These are phyloP conservation scores for Nesospiza acunhae DNA, from an alignment of 2,113 vertebrate species.

Conservation along the genomic window DNA sequence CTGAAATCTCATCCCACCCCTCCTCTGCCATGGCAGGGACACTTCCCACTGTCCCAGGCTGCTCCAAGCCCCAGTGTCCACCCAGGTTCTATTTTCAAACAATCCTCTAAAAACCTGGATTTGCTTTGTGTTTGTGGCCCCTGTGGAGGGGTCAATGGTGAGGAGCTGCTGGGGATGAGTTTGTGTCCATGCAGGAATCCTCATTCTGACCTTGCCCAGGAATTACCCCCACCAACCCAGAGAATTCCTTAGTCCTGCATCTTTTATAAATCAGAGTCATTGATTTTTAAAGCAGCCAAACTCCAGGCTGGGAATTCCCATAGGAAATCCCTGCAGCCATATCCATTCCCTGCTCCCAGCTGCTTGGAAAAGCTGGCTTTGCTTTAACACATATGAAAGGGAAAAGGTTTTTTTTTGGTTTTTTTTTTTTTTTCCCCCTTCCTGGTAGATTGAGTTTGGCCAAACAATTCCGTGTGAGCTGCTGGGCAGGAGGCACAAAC, in stretches of 20 bases:
- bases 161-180: background rate
- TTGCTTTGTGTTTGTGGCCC: background rate
- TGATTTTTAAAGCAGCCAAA: background rate
- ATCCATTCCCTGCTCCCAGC: background rate
- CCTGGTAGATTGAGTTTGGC: slow-evolving; percentile 51
- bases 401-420: background rate
- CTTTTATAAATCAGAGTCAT: background rate
- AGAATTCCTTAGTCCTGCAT: background rate
- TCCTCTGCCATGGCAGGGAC: background rate
- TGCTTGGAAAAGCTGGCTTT: slow-evolving; percentile 42
- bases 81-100: background rate
- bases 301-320: background rate
- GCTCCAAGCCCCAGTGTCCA: background rate
- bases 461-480: slow-evolving; percentile 64
- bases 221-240: background rate
- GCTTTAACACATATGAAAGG: slow-evolving; percentile 37
- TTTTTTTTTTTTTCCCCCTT: background rate
- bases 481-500: slow-evolving; percentile 62
- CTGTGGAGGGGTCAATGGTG: background rate
- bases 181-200: background rate
- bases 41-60: fast-evolving
- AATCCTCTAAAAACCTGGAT: background rate
- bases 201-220: too few relatives aligned
- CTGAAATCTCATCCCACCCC: background rate
- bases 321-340: background rate